These are phyloP conservation scores for Luehdorfia chinensis DNA, from an alignment of 1,140 invertebrate genomes.

Conservation along the genomic window DNA sequence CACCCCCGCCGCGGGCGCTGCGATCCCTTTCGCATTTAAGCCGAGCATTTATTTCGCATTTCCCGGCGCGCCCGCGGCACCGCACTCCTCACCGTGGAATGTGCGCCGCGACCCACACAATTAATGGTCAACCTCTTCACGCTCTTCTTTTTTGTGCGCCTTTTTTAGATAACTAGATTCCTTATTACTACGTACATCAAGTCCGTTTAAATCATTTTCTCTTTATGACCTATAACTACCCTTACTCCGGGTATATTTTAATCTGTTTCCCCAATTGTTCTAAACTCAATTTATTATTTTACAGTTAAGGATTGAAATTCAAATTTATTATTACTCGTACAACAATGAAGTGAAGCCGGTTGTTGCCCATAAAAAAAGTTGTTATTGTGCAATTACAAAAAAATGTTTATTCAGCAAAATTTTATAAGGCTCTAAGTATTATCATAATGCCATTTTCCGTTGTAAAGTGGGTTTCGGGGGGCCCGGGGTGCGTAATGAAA, in stretches of 20 bases:
- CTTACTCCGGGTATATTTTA: no score
- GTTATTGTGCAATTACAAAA: conserved; percentile 67
- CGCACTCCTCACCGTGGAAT: conserved; percentile 52
- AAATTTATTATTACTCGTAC: no score
- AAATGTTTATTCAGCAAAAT: conserved; percentile 73
- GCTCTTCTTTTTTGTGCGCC: conserved; percentile 18
- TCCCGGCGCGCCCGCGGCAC: conserved; percentile 46
- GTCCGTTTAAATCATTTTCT: no score
- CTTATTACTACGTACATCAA: neutral
- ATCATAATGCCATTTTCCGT: conserved; percentile 73
- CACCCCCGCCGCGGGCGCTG: conserved; percentile 63
- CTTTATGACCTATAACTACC: no score
- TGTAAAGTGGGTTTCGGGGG: conserved; percentile 71
- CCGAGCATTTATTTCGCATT: conserved; percentile 75
- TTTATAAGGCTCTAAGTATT: conserved; percentile 73
- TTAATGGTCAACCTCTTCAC: conserved; percentile 60
- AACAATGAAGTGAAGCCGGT: neutral
- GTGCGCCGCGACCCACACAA: conserved; percentile 57
- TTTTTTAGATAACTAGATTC: conserved; percentile 4
- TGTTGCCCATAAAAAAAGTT: conserved; percentile 6
- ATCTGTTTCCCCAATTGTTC: no score
- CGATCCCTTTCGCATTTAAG: conserved; percentile 73
- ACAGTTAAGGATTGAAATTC: no score
- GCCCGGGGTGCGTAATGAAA: conserved; percentile 69
- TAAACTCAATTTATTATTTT: no score